Percentiles rank a stretch among this genome's conserved stretches.
phyloP scores from a whole-genome alignment of 2,797 vertebrate species.

The Aselliscus stoliczkanus region DNA sequence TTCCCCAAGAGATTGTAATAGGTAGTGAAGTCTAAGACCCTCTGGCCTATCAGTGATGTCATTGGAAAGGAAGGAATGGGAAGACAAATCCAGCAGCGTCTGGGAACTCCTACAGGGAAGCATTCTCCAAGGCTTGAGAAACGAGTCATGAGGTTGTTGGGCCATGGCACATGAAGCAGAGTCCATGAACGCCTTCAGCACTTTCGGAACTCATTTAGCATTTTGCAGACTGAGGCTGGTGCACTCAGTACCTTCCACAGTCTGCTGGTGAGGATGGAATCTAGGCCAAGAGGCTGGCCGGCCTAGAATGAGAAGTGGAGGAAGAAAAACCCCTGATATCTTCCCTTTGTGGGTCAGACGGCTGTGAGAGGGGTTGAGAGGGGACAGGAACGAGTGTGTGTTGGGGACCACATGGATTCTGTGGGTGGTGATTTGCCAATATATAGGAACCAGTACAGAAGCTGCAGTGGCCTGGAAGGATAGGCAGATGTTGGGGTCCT shows the following conservation, averaged over 20 bases:
- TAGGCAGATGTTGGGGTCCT: background rate
- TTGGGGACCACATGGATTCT: background rate
- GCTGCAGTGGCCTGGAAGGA: too few species aligned
- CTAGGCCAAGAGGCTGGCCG: background rate
- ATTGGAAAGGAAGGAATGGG: background rate
- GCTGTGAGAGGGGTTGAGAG: background rate
- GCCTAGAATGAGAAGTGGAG: background rate
- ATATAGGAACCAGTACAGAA: background rate
- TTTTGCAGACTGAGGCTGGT: background rate
- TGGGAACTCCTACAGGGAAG: background rate
- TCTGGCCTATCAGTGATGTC: background rate
- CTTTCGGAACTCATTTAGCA: background rate
- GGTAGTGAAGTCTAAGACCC: background rate
- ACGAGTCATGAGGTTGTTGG: background rate
- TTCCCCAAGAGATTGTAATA: background rate
- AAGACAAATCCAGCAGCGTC: accelerated
- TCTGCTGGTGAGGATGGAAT: background rate
- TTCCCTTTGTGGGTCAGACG: background rate
- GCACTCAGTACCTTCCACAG: background rate
- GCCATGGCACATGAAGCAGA: background rate
- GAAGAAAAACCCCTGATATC: background rate
- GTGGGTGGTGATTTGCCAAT: background rate
- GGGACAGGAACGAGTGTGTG: background rate
- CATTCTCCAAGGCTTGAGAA: background rate
- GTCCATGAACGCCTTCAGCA: background rate